Evolutionary conservation across 1,140 invertebrate species (phyloP), one percentile per base, ranked within the genome.

Genomic region (Drosophila tristis): DNA sequence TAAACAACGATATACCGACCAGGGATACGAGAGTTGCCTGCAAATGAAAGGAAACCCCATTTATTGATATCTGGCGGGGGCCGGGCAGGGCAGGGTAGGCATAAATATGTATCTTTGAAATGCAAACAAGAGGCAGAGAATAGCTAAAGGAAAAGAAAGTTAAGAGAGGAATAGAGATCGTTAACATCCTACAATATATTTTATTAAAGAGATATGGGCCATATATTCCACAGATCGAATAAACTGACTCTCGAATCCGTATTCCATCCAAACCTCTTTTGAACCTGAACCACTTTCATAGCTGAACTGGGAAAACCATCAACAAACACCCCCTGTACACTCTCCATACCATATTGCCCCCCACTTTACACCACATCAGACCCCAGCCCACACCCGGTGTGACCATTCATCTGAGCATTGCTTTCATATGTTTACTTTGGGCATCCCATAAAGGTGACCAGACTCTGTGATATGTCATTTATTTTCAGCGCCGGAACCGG

Each of bases 391-490:
- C 16, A 8, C 11, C 25, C 45, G 43, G 31, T n/a, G 23, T 57
- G 42, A 9, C 42, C 54, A 39, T 39, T 11, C 35, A 39, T 13
- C 23, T 58, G 68, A 35, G 47, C 55, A 56, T 42, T 65, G 73
- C 49, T 61, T 64, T 50, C 48, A 55, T 74, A 58, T 76, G 80
- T 85, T 85, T 80, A 79, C 67, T 76, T 78, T 67, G 60, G 68
- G 63, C 70, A 84, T 74, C 67, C 65, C 68, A 70, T 80, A 80
- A 87, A 87, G 82, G 78, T 86, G 82, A 81, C 82, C 78, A 87
- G 82, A 81, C 78, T 53, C 63, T 61, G 78, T 80, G 82, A 87
- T 86, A 87, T 87, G 74, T 81, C 78, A 87, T 86, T 90, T 86
- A 78, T 81, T 90, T 84, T 71, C 70, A 74, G 65, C 73, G 61